phyloP scores from a whole-genome alignment of 2,797 vertebrate species.

The Lerista edwardsae region DNA sequence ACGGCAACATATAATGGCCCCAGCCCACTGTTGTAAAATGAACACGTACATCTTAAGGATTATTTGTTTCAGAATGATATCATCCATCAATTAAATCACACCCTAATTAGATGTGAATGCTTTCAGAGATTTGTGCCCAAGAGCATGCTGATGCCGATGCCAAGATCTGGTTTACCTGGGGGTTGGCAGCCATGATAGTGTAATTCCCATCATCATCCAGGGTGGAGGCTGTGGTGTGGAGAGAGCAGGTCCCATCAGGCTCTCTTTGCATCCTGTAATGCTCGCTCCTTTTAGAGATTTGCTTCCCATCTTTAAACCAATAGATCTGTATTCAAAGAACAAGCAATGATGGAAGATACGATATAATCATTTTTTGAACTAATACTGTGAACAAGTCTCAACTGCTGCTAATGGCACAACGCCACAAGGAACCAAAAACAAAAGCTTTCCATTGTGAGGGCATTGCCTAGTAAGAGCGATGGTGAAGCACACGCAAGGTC shows the following conservation, averaged over 20 bases:
- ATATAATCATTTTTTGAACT: conserved; percentile 30
- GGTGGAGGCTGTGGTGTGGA: conserved; percentile 87
- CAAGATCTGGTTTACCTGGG: conserved; percentile 81
- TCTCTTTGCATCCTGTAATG: conserved; percentile 94
- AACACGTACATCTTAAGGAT: conserved; percentile 56
- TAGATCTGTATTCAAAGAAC: conserved; percentile 84
- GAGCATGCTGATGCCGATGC: conserved; percentile 52
- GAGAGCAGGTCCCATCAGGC: conserved; percentile 89
- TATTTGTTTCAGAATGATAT: conserved; percentile 44
- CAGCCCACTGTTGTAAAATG: conserved; percentile 65
- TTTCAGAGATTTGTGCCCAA: conserved; percentile 42
- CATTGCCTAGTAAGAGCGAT: not conserved
- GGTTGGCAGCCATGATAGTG: conserved; percentile 95
- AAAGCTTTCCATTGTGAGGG: not conserved
- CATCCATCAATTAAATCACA: conserved; percentile 59
- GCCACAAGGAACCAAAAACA: rapidly evolving
- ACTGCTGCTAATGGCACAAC: conserved; percentile 10
- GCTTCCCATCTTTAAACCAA: conserved; percentile 99
- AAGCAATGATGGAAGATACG: not conserved
- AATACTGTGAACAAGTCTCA: not conserved
- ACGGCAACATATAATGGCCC: conserved; percentile 37
- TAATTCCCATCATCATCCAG: conserved; percentile 98
- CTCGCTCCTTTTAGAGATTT: conserved; percentile 95
- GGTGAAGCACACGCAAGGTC: no score
- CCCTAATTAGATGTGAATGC: conserved; percentile 43